Base-by-base conservation (phyloP, 37 sponge, comb jelly and placozoan genomes). In the Halichondria panicea region DNA sequence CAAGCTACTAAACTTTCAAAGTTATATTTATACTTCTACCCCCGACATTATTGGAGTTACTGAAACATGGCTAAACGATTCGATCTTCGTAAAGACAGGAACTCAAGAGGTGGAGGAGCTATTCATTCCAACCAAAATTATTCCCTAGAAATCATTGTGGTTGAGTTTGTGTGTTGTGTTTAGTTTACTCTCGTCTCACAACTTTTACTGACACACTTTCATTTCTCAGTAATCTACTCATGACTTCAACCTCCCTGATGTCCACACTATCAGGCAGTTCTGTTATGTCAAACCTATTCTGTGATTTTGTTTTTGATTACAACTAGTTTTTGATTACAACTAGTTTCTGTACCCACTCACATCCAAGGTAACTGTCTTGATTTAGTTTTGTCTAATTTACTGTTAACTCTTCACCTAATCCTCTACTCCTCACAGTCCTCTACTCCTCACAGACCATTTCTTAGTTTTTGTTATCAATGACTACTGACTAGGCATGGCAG, bases 161-260 rank as follows among this genome's bases (percentile, higher is more conserved):
- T 83, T 28, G 45, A 41, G 19, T n/a, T 72, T 25, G 25, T 58
- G 7, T n/a, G 24, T 58, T 44, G 73, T 63, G n/a, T n/a, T n/a
- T n/a, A n/a, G n/a, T n/a, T n/a, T n/a, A 74, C 74, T 45, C 82
- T 11, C 21, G 27, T 36, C 1, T 19, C 6, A 12, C 53, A 50
- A 55, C 52, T 48, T 25, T 46, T 37, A 22, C 33, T n/a, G 18
- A 66, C 22, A 30, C 60, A 2, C 4, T 79, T 54, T 3, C 24
- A 22, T 68, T 40, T 18, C 70, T 71, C 4, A 2, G 1, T 28
- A 15, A 1, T 40, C 36, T 58, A 41, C 31, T 35, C 8, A 22
- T 6, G 84, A 83, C 52, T 74, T 83, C 38, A 83, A 83, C 43
- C 40, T 57, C 2, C 75, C 75, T 59, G 76, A 75, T 41, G 84